A percentile compares a stretch with the other conserved stretches of the same genome.
These are phyloP conservation scores for Dorcus hopei DNA, from an alignment of 2,888 invertebrate species.

Conservation along the genomic window DNA sequence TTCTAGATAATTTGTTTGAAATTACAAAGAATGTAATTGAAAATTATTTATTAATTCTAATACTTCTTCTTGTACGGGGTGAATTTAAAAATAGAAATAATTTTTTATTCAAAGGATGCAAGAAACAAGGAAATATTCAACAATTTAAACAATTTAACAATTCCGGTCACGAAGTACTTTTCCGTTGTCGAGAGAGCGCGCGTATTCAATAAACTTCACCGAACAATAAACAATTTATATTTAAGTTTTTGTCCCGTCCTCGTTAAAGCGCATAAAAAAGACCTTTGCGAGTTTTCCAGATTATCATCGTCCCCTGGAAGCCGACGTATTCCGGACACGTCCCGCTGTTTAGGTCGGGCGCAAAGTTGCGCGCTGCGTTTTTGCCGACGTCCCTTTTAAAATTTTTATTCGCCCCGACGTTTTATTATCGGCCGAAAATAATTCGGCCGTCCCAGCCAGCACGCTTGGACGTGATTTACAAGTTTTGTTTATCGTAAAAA, in stretches of 20 bases:
- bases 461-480: neutral
- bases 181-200: too few species aligned
- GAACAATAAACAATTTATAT: neutral
- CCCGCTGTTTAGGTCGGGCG: constrained; percentile 9
- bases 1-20: too few species aligned
- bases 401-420: neutral
- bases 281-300: neutral
- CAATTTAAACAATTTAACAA: too few species aligned
- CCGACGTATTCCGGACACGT: constrained; percentile 12
- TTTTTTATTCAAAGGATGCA: too few species aligned
- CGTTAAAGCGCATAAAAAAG: neutral
- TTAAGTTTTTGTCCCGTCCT: neutral
- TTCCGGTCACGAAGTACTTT: too few species aligned
- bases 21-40: too few species aligned
- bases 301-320: neutral
- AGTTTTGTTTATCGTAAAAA: too few species aligned
- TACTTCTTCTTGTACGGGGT: too few species aligned
- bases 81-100: too few species aligned
- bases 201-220: neutral
- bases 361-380: neutral
- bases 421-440: neutral
- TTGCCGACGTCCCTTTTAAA: neutral
- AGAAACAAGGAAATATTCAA: too few species aligned
- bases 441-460: neutral
- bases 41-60: too few species aligned